Conservation (phyloP, 1,140 invertebrate species). For the Popillia japonica region DNA sequence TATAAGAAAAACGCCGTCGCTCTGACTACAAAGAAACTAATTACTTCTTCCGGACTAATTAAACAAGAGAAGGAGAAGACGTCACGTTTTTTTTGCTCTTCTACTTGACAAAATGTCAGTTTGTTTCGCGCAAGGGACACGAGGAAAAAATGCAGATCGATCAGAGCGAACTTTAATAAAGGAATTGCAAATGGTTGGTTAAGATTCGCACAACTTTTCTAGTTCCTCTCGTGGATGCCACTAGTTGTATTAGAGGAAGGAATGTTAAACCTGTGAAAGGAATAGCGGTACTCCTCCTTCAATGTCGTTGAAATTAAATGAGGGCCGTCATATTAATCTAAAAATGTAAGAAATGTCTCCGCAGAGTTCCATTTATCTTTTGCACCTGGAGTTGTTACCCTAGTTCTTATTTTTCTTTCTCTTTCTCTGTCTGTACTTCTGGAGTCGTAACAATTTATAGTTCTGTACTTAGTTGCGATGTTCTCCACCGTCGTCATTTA, state of each 20-base stretch:
- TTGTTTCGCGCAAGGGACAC: too few species aligned
- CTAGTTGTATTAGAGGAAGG: too few species aligned
- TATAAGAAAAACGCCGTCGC: not conserved
- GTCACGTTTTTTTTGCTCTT: not conserved
- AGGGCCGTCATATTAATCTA: slow-evolving; percentile 23
- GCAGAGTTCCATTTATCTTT: slow-evolving; percentile 35
- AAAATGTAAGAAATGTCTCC: slow-evolving; percentile 2
- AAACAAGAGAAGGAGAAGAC: not conserved
- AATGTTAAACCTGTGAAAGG: too few species aligned
- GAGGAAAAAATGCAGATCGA: too few species aligned
- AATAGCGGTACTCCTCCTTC: not conserved
- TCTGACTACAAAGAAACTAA: not conserved
- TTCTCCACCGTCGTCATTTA: not conserved
- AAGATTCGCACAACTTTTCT: too few species aligned
- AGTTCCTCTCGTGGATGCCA: too few species aligned
- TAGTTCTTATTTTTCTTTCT: not conserved
- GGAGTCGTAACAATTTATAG: not conserved
- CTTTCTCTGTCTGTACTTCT: not conserved
- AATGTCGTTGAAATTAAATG: slow-evolving; percentile 25
- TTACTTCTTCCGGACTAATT: not conserved
- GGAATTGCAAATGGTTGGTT: too few species aligned
- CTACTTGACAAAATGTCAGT: too few species aligned
- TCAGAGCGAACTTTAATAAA: too few species aligned
- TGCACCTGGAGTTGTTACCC: not conserved
- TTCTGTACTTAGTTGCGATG: not conserved